A percentile compares a stretch with the other conserved stretches of the same genome.
Conservation (phyloP, 2,113 vertebrate genomes). For the Lepus europaeus region DNA sequence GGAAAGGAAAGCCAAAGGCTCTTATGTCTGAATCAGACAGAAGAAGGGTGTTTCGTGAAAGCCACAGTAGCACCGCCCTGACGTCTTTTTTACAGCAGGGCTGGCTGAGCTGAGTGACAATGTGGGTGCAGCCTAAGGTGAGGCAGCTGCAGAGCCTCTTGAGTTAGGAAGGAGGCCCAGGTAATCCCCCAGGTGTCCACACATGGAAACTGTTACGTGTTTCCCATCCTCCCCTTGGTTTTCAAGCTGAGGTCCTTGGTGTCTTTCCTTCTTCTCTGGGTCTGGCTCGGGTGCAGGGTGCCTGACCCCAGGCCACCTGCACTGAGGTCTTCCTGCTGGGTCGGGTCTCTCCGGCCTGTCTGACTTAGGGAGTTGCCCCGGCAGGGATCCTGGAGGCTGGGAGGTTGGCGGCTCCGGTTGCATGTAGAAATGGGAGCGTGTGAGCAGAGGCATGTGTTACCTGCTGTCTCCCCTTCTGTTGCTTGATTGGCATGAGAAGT, state of each 20-base stretch:
- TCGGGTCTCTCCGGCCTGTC: neutral
- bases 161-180: neutral
- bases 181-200: neutral
- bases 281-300: neutral
- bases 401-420: neutral
- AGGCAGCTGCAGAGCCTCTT: neutral
- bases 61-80: neutral
- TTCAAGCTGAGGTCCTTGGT: conserved; percentile 54
- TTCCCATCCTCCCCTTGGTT: neutral
- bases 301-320: neutral
- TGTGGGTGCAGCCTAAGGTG: neutral
- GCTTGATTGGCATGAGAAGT: no score
- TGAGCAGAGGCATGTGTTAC: neutral
- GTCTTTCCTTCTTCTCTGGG: neutral
- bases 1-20: neutral
- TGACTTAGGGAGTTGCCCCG: neutral
- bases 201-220: neutral
- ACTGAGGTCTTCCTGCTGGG: neutral
- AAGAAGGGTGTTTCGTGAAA: neutral
- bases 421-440: neutral
- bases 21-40: neutral
- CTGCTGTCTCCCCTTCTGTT: neutral
- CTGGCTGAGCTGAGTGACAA: neutral
- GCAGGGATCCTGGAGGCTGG: conserved; percentile 7
- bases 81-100: neutral